Base-by-base conservation (phyloP, 53 echinoderm and acorn worm species). In the Glandiceps talaboti region DNA sequence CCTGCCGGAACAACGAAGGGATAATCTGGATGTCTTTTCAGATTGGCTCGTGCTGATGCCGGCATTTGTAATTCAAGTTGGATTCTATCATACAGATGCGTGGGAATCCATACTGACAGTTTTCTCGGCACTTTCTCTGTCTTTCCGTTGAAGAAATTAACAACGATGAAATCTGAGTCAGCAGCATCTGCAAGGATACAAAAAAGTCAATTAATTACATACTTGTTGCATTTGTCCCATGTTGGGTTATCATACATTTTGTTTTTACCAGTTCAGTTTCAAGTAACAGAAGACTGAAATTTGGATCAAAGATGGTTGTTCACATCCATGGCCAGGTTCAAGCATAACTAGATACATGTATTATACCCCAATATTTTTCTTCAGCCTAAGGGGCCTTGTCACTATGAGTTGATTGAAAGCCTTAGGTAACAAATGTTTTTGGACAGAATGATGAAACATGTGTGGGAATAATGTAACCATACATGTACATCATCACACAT, bases 21-120 rank as follows among this genome's bases (percentile, higher is more conserved):
- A 33, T 93, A 89, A 20, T 78, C 76, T 25, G 91, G 91, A 75
- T 87, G 84, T 33, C 89, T 89, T 25, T 82, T 73, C 25, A 93
- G 87, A 79, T 91, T 89, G 32, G 93, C 89, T 0, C 93, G 80
- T 10, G 99, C 93, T 0, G 91, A 85, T 12, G 90, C 82, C 26
- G 93, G 99, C 91, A 97, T 91, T 81, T 97, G 99, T 30, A 94
- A 91, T 76, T 94, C 99, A 28, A 93, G 77, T 74, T 89, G 90
- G 79, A 94, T 89, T 76, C 93, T 74, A 78, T 97, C 93, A 73
- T 89, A 91, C 1, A 91, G 83, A 29, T 79, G 79, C 30, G 30
- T 75, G 0, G 93, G 86, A 14, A 97, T 89, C 93, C 99, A 93
- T 75, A 97, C 30, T 27, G 93, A 89, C 28, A 82, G 85, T 32